Evolutionary conservation across 2,797 vertebrate genomes (phyloP).

Genomic region (Artibeus lituratus): DNA sequence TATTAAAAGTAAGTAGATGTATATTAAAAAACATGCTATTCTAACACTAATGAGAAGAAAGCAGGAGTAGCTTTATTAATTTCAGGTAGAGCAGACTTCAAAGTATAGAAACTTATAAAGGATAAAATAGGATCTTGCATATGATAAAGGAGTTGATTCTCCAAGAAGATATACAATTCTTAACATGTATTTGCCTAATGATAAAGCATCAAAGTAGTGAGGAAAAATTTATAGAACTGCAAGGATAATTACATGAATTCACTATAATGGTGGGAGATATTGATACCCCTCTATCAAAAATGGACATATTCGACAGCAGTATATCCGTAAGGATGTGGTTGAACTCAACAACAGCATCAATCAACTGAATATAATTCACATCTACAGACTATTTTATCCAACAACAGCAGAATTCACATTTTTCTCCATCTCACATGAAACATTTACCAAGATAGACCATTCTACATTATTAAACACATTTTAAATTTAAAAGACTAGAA

Average conservation of each 20-base stretch:
- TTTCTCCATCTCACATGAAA: neutral
- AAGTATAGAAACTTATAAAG: neutral
- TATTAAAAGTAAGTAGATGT: no score
- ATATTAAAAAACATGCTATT: no score
- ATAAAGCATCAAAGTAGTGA: neutral
- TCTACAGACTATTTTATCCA: neutral
- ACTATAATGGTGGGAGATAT: neutral
- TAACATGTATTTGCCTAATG: neutral
- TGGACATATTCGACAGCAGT: neutral
- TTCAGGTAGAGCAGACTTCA: neutral
- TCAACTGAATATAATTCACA: neutral
- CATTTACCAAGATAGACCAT: neutral
- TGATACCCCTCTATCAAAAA: neutral
- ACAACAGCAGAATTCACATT: neutral
- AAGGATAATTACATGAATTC: neutral
- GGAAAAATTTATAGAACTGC: neutral
- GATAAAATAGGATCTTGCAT: neutral
- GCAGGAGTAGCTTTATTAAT: neutral
- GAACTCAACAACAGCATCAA: neutral
- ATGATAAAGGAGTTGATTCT: neutral
- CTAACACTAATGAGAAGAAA: neutral
- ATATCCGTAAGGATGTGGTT: neutral
- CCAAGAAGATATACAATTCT: neutral
- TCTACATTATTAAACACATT: neutral
- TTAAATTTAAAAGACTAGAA: neutral